Conservation (phyloP, 2,888 invertebrate genomes). For the Corbicula japonica region DNA sequence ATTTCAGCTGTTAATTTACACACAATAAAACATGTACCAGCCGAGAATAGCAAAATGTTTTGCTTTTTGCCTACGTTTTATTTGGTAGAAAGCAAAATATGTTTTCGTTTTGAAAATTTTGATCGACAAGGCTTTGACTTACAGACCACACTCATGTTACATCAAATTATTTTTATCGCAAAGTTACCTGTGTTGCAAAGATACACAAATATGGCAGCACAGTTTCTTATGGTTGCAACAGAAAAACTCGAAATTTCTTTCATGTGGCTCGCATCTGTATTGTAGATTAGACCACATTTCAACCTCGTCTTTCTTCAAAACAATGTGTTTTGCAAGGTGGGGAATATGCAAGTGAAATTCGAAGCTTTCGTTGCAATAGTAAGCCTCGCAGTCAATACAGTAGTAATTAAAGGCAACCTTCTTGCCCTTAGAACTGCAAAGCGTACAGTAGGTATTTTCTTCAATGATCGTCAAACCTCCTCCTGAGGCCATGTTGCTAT, state of each 20-base stretch:
- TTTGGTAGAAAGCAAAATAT: too few relatives aligned
- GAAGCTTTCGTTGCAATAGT: conserved; percentile 11
- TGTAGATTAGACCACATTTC: conserved; percentile 1
- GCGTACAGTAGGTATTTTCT: too few relatives aligned
- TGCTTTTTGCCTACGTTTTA: too few relatives aligned
- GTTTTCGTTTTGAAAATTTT: too few relatives aligned
- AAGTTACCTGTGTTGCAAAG: conserved; percentile 8
- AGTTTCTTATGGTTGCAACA: conserved; percentile 1
- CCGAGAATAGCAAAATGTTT: too few relatives aligned
- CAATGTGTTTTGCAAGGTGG: conserved; percentile 10
- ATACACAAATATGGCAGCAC: conserved; percentile 8
- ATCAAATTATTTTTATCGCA: not conserved
- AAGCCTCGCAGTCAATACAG: conserved; percentile 12
- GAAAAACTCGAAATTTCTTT: conserved; percentile 1
- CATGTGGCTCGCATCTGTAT: conserved; percentile 4
- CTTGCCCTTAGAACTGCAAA: not conserved
- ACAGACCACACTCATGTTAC: not conserved
- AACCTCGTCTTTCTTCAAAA: not conserved
- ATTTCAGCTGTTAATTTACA: too few relatives aligned
- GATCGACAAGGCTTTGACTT: too few relatives aligned
- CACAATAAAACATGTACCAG: too few relatives aligned
- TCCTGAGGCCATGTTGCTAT: too few relatives aligned
- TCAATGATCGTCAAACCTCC: too few relatives aligned
- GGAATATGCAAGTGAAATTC: conserved; percentile 12
- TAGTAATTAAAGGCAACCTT: not conserved